Evolutionary conservation across 2,888 invertebrate genomes (phyloP).

Genomic region (Margaritifera margaritifera): DNA sequence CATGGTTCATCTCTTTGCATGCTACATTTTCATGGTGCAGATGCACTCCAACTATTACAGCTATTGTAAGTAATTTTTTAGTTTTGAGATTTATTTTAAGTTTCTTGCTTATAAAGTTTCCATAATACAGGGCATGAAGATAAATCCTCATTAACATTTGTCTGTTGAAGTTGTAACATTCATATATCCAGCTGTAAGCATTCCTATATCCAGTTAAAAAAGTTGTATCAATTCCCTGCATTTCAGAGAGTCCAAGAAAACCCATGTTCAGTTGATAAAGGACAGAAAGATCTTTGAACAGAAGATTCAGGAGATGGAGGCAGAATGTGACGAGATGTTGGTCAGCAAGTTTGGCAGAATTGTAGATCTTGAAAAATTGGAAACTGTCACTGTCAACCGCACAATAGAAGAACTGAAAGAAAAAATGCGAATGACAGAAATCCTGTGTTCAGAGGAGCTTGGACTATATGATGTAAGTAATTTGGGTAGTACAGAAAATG

Average conservation of each 20-base stretch:
- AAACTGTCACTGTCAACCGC: conserved; percentile 71
- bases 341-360: conserved; percentile 70
- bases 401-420: conserved; percentile 72
- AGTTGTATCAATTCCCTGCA: not conserved
- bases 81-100: no score
- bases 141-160: no score
- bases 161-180: no score
- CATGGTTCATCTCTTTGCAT: no score
- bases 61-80: no score
- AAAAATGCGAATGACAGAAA: conserved; percentile 65
- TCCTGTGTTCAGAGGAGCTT: conserved; percentile 64
- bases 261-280: conserved; percentile 70
- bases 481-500: not conserved
- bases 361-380: conserved; percentile 71
- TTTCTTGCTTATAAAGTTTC: no score
- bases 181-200: no score
- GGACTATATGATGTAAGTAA: conserved; percentile 65
- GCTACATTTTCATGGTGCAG: no score
- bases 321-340: conserved; percentile 71
- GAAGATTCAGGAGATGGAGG: conserved; percentile 67
- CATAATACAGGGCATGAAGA: no score
- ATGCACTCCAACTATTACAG: no score
- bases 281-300: conserved; percentile 67
- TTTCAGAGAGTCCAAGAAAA: conserved; percentile 68
- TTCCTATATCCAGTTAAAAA: not conserved